Evolutionary conservation across 2,113 vertebrate species (phyloP), one percentile per base, ranked within the genome.

Genomic region (Anser brachyrhynchus): DNA sequence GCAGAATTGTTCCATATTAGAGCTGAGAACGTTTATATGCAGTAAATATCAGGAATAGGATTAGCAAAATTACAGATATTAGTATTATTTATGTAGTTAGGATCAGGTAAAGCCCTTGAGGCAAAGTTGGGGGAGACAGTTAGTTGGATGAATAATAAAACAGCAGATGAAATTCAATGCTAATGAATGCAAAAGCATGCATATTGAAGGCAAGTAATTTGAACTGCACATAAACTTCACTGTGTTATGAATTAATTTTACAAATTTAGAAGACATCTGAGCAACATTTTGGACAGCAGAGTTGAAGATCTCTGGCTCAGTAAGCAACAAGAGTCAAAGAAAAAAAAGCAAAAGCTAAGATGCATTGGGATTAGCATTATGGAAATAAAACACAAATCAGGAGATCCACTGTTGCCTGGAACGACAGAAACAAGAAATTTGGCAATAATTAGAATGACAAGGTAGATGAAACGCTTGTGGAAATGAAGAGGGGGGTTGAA

Each of bases 171-270:
- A 73, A 83, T 76, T 65, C 21, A 25, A 5, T 64, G 52, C 35
- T 92, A 67, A 73, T 70, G 64, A 92, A 67, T 84, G 85, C 64
- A 73, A 66, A 80, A 77, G 16, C 28, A 28, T 74, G 64, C 28
- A 41, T 17, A 37, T 12, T 77, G 79, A 74, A 77, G 72, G 72
- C 33, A 79, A 65, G 19, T 66, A 31, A 44, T 80, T 70, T 73
- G 78, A 94, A 54, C 20, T 66, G 15, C 90, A 44, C 43, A 22
- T 33, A 76, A 91, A 26, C 64, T 85, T 90, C 83, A 83, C 35
- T 73, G 35, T 83, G 35, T 85, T 93, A 61, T 37, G 33, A 88
- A 90, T 92, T 87, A 85, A 87, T 90, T 73, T 90, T 28, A 62
- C 33, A 83, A 62, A 83, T 93, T 58, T 77, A 66, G 39, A 51